These are phyloP conservation scores for Cataglyphis rosenhaueri DNA, from an alignment of 2,888 invertebrate genomes.

Conservation along the genomic window DNA sequence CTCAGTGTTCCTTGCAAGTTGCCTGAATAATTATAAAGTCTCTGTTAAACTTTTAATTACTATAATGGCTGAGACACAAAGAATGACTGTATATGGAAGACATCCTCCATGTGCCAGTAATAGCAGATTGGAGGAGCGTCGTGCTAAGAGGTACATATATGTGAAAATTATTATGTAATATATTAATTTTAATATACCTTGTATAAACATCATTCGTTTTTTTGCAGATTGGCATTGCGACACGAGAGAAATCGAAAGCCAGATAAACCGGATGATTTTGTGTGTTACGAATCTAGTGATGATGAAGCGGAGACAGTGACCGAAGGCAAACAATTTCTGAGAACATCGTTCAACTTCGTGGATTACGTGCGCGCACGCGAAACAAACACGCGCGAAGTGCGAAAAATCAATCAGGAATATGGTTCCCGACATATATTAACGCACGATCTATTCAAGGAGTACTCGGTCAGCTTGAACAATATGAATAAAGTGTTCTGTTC, in stretches of 20 bases:
- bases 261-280: slow-evolving; percentile 96
- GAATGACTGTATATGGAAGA: slow-evolving; percentile 90
- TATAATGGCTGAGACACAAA: slow-evolving; percentile 90
- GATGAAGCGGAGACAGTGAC: slow-evolving; percentile 93
- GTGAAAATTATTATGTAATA: background rate
- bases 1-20: slow-evolving; percentile 48
- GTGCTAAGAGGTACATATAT: slow-evolving; percentile 87
- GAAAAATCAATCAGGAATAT: slow-evolving; percentile 91
- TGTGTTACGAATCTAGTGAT: slow-evolving; percentile 95
- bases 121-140: slow-evolving; percentile 91
- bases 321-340: slow-evolving; percentile 90
- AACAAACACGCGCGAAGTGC: slow-evolving; percentile 90
- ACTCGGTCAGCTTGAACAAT: slow-evolving; percentile 92
- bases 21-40: slow-evolving; percentile 51
- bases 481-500: slow-evolving; percentile 98
- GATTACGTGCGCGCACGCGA: slow-evolving; percentile 94
- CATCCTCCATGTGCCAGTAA: slow-evolving; percentile 92
- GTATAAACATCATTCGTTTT: slow-evolving; percentile 4
- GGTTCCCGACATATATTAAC: slow-evolving; percentile 95
- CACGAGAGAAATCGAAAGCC: slow-evolving; percentile 92
- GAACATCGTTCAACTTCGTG: slow-evolving; percentile 94
- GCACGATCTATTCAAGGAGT: slow-evolving; percentile 95
- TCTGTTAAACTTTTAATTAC: slow-evolving; percentile 47
- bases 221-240: slow-evolving; percentile 82
- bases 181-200: slow-evolving; percentile 12